Percentiles rank a stretch among this genome's conserved stretches.
Conservation (phyloP, 2,888 invertebrate genomes). For the Calliopum simillimum region DNA sequence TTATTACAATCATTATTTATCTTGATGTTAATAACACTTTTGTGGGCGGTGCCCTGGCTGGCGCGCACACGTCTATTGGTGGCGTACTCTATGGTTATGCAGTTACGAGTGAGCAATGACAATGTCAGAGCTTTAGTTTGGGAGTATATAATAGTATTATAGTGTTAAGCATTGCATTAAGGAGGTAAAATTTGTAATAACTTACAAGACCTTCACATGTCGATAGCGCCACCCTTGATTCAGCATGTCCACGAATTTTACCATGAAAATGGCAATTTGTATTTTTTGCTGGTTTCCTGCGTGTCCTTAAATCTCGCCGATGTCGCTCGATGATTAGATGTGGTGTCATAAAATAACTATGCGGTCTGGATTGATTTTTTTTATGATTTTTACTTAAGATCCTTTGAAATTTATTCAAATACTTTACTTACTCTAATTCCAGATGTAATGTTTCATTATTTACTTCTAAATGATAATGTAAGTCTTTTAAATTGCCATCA, state of each 20-base stretch:
- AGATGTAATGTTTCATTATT: slow-evolving; percentile 63
- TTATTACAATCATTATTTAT: slow-evolving; percentile 27
- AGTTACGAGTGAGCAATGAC: too few species aligned
- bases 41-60: slow-evolving; percentile 17
- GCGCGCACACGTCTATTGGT: neutral
- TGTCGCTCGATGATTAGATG: slow-evolving; percentile 80
- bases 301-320: slow-evolving; percentile 69
- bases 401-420: neutral
- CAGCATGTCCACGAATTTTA: slow-evolving; percentile 75
- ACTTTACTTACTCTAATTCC: slow-evolving; percentile 64
- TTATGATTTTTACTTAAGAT: neutral
- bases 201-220: slow-evolving; percentile 88
- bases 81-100: too few species aligned
- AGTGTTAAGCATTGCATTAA: neutral
- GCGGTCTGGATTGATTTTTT: slow-evolving; percentile 69
- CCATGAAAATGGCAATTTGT: slow-evolving; percentile 85
- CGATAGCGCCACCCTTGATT: slow-evolving; percentile 81
- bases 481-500: slow-evolving; percentile 41
- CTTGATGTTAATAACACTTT: neutral
- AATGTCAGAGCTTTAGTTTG: too few species aligned
- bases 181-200: slow-evolving; percentile 40
- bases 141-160: neutral
- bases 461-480: slow-evolving; percentile 57
- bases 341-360: slow-evolving; percentile 76
- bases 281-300: slow-evolving; percentile 68